Conservation (phyloP, 30 jellyfish, hydroid and myxozoan genomes). For the Nemopilema nomurai region DNA sequence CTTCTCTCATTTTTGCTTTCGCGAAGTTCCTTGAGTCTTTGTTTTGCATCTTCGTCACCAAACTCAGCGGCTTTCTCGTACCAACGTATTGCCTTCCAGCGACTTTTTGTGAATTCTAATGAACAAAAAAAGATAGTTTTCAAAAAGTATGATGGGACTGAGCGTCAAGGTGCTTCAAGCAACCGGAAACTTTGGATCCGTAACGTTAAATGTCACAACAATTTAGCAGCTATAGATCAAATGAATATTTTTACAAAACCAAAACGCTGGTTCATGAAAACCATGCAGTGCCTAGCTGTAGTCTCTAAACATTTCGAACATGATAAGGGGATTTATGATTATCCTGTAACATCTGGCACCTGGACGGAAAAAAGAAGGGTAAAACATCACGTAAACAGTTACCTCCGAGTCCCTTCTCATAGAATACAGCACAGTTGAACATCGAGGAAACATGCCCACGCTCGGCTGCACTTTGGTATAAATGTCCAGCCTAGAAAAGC, state of each 20-base stretch:
- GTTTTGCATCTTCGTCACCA: conserved; percentile 56
- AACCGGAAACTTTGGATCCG: no score
- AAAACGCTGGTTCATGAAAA: no score
- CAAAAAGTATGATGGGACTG: neutral
- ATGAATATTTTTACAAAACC: no score
- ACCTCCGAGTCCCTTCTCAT: conserved; percentile 71
- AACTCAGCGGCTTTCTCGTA: conserved; percentile 56
- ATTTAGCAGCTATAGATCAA: no score
- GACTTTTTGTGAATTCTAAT: conserved; percentile 41
- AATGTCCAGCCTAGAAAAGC: conserved; percentile 39
- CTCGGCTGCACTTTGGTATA: conserved; percentile 64
- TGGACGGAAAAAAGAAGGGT: no score
- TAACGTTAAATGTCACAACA: no score
- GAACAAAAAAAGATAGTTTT: neutral
- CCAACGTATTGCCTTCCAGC: conserved; percentile 58
- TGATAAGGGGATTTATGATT: no score
- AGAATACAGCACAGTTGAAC: conserved; percentile 55
- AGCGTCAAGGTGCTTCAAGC: no score
- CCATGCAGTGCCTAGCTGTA: no score
- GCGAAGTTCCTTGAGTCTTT: conserved; percentile 28
- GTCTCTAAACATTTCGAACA: no score
- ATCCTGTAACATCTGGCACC: no score
- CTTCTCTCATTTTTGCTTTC: conserved; percentile 1
- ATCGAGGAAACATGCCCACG: conserved; percentile 53
- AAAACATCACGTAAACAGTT: no score